phyloP scores from a whole-genome alignment of 2,113 vertebrate species.

The Crotalus tigris region DNA sequence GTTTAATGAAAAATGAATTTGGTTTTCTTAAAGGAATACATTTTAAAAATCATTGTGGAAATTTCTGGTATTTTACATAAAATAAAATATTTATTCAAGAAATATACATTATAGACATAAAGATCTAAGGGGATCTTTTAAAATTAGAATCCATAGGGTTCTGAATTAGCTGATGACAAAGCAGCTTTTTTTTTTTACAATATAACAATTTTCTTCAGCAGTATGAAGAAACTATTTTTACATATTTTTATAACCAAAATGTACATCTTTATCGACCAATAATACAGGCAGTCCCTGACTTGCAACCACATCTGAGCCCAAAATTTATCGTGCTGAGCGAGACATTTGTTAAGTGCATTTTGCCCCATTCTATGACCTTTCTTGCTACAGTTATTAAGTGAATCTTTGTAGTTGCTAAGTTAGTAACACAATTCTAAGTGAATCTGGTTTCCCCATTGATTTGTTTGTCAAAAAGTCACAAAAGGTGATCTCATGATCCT shows the following conservation, averaged over 20 bases:
- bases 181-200: neutral
- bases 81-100: neutral
- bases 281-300: neutral
- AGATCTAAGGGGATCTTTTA: neutral
- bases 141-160: neutral
- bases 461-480: neutral
- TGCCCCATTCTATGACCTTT: neutral
- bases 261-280: neutral
- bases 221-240: neutral
- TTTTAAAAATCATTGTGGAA: neutral
- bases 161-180: neutral
- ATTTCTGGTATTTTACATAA: neutral
- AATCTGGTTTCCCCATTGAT: neutral
- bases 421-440: neutral
- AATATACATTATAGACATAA: neutral
- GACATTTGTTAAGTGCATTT: neutral
- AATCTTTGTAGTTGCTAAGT: neutral
- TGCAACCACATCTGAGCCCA: neutral
- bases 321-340: neutral
- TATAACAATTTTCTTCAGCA: neutral
- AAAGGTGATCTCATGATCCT: too few relatives aligned
- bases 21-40: neutral
- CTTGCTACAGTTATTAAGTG: neutral
- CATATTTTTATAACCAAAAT: neutral
- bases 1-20: neutral